Evolutionary conservation across 2,113 vertebrate genomes (phyloP).

Genomic region (Empidonax alnorum): DNA sequence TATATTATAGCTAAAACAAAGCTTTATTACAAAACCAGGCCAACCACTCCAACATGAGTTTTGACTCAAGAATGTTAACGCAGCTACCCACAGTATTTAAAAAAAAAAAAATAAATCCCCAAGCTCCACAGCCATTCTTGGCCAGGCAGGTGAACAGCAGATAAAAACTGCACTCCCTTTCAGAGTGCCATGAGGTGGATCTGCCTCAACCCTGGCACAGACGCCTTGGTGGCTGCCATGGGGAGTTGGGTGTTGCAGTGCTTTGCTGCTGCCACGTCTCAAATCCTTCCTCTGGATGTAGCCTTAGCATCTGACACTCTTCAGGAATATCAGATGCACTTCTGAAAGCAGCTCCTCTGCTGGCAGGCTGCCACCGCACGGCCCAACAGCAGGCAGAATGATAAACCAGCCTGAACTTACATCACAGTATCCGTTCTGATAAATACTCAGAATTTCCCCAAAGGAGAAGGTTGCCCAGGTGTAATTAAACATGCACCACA

Average conservation of each 20-base stretch:
- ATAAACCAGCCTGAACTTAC: background rate
- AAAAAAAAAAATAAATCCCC: background rate
- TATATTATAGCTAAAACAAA: background rate
- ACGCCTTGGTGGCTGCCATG: accelerated
- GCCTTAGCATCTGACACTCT: background rate
- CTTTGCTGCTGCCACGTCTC: background rate
- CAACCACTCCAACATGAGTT: background rate
- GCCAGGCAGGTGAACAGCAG: background rate
- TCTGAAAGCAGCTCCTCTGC: background rate
- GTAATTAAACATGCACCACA: accelerated
- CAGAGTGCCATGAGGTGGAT: background rate
- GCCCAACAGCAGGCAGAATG: background rate
- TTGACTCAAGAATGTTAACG: background rate
- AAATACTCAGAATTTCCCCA: background rate
- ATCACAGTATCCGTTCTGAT: accelerated
- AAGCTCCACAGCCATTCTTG: background rate
- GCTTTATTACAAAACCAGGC: background rate
- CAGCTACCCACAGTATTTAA: background rate
- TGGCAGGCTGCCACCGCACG: accelerated
- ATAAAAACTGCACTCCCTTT: background rate
- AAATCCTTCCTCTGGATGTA: background rate
- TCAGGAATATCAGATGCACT: background rate
- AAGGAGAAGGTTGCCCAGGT: background rate
- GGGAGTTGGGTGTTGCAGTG: background rate
- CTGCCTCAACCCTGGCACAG: background rate